These are phyloP conservation scores for Eucidaris tribuloides DNA, from an alignment of 35 echinoderm and acorn worm species.

Conservation along the genomic window DNA sequence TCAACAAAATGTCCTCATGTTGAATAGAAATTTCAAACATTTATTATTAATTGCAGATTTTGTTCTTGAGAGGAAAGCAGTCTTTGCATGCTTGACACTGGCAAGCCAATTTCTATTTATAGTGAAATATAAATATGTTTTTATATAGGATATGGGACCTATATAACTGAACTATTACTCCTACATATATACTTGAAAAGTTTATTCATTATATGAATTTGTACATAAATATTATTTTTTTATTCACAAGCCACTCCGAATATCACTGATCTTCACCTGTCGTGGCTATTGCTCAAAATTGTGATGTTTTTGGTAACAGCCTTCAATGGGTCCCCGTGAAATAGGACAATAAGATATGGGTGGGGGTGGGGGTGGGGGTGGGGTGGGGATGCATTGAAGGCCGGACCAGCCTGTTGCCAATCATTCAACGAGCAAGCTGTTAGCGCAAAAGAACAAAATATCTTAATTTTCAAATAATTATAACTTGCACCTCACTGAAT, in stretches of 20 bases:
- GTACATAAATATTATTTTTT: background rate
- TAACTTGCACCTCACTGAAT: constrained; percentile 2
- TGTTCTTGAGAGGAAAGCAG: no score
- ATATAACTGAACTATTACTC: background rate
- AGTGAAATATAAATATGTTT: no score
- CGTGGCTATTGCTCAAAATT: background rate
- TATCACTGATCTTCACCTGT: background rate
- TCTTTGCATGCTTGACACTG: no score
- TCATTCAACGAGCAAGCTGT: constrained; percentile 13
- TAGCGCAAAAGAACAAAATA: background rate
- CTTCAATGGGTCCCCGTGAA: background rate
- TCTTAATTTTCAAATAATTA: background rate
- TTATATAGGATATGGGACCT: no score
- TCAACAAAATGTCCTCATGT: no score
- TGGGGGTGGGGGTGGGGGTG: background rate
- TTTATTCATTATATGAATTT: constrained; percentile 21
- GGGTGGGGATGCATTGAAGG: background rate
- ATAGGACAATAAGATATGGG: no score
- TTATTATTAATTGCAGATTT: no score
- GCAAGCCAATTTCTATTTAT: no score
- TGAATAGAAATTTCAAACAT: no score
- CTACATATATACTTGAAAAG: background rate
- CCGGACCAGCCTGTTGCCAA: background rate
- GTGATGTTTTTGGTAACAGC: background rate
- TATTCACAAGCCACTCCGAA: background rate